These are phyloP conservation scores for Physella acuta DNA, from an alignment of 1,140 invertebrate genomes.

Conservation along the genomic window DNA sequence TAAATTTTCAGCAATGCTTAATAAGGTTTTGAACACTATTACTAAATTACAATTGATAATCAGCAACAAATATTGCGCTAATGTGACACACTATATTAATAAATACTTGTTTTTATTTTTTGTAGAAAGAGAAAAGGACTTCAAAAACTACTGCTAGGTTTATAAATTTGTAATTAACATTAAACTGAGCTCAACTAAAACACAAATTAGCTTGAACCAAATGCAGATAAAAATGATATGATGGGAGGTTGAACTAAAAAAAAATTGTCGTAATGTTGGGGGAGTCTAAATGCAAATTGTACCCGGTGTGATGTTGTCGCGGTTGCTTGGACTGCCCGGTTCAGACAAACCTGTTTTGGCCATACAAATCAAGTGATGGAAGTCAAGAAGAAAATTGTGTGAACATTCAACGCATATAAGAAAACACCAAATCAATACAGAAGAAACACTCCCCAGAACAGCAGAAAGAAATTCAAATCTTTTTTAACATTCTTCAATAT, in stretches of 20 bases:
- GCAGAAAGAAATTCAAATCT: too few relatives aligned
- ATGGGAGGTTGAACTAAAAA: not conserved
- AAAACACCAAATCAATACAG: not conserved
- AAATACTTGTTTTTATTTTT: not conserved
- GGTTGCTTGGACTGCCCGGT: slow-evolving; percentile 11
- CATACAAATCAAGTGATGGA: slow-evolving; percentile 9
- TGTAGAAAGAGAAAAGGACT: not conserved
- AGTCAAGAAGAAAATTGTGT: slow-evolving; percentile 6
- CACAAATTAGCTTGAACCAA: not conserved
- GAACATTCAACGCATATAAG: not conserved
- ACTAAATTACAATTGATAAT: too few relatives aligned
- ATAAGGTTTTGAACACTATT: too few relatives aligned
- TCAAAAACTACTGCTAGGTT: not conserved
- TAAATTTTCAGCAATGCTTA: too few relatives aligned
- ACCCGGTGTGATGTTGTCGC: slow-evolving; percentile 10
- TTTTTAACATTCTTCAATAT: too few relatives aligned
- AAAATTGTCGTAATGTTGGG: not conserved
- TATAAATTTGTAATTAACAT: not conserved
- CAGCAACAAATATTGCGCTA: too few relatives aligned
- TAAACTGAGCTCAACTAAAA: not conserved
- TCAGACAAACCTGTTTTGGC: slow-evolving; percentile 8
- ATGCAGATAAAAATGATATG: not conserved
- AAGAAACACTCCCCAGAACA: not conserved
- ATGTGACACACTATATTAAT: not conserved
- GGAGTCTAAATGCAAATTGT: slow-evolving; percentile 10